Conservation (phyloP, 2,888 invertebrate genomes). For the Bombylius discolor region DNA sequence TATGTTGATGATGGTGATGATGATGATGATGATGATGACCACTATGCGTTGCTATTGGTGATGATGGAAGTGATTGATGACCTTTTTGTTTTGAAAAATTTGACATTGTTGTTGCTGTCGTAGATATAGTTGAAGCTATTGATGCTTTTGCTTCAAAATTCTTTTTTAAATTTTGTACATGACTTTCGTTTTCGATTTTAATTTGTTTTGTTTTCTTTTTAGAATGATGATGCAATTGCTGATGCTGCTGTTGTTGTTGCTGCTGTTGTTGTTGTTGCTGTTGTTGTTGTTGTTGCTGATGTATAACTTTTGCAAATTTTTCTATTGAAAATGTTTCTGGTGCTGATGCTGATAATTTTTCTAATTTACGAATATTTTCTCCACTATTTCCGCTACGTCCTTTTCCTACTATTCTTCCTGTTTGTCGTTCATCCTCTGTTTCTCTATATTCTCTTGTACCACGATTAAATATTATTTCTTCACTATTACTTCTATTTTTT, state of each 20-base stretch:
- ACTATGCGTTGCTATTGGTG: constrained; percentile 47
- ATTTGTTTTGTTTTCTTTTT: background rate
- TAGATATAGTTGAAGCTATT: constrained; percentile 2
- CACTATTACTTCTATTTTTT: constrained; percentile 31
- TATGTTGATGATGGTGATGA: constrained; percentile 27
- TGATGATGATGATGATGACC: constrained; percentile 3
- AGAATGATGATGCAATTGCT: background rate
- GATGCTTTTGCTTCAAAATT: constrained; percentile 69
- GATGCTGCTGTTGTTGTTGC: constrained; percentile 14
- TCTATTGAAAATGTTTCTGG: constrained; percentile 36
- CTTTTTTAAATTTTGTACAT: constrained; percentile 73
- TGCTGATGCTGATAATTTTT: constrained; percentile 47
- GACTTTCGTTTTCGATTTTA: constrained; percentile 42
- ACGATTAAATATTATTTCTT: constrained; percentile 25
- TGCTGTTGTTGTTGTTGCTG: constrained; percentile 48
- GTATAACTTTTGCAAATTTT: background rate
- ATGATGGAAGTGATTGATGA: constrained; percentile 45
- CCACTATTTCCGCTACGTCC: background rate
- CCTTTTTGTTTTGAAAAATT: constrained; percentile 32
- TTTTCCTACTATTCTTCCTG: background rate
- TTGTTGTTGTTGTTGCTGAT: background rate
- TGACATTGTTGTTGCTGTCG: constrained; percentile 20
- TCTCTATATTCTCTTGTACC: background rate
- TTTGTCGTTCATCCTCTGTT: background rate
- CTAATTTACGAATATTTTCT: constrained; percentile 27